Conservation (phyloP, 1,140 invertebrate genomes). For the Akabosia matsudoensis region DNA sequence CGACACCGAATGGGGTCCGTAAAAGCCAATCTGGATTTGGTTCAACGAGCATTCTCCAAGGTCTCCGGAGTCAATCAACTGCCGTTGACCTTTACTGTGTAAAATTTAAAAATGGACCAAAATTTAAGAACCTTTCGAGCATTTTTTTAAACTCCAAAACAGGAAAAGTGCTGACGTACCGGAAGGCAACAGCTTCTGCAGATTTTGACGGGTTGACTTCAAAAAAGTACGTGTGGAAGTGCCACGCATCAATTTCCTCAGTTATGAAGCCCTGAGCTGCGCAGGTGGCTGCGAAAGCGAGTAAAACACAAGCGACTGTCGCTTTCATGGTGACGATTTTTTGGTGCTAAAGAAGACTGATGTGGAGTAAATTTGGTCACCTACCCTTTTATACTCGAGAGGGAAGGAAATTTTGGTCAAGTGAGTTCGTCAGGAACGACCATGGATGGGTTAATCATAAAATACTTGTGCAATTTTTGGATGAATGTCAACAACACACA, state of each 20-base stretch:
- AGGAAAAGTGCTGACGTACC: neutral
- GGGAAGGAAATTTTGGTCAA: too few relatives aligned
- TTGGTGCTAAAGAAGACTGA: neutral
- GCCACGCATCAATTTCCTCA: constrained; percentile 17
- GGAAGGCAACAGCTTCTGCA: constrained; percentile 28
- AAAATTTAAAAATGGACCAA: constrained; percentile 4
- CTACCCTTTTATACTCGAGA: too few relatives aligned
- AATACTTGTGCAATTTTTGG: too few relatives aligned
- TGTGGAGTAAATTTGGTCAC: too few relatives aligned
- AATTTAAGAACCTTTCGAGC: neutral
- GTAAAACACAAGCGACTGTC: neutral
- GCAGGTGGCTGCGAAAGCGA: neutral
- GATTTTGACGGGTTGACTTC: constrained; percentile 1
- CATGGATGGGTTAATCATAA: too few relatives aligned
- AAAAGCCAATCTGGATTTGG: constrained; percentile 33
- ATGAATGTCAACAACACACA: too few relatives aligned
- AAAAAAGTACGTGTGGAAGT: constrained; percentile 18
- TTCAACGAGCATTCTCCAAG: constrained; percentile 34
- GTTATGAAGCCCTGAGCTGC: neutral
- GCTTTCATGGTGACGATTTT: neutral
- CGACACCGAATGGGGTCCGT: constrained; percentile 15
- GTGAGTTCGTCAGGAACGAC: too few relatives aligned
- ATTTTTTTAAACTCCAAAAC: neutral
- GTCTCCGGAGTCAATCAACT: constrained; percentile 30
- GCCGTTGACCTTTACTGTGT: constrained; percentile 11